Evolutionary conservation across 2,888 invertebrate genomes (phyloP), one percentile per base, ranked within the genome.

Genomic region (Ichneumoninae sp.): DNA sequence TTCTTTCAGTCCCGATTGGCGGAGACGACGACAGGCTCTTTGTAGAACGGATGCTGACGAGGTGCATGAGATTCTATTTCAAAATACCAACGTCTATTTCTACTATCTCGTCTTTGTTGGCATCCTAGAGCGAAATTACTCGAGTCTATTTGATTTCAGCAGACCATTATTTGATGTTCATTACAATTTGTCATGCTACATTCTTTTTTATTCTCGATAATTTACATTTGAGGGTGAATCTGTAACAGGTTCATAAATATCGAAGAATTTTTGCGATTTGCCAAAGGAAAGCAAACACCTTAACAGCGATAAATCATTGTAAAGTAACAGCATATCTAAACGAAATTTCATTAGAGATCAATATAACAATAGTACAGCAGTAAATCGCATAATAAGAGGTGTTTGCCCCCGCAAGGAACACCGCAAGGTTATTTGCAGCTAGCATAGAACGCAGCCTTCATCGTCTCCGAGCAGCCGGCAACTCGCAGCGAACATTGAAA

Each of bases 1-100:
- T 57, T 44, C 57, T 57, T 57, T 63, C 16, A 40, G 57, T 73
- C 22, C 57, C 57, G 71, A 73, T 73, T 73, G 71, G 71, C 57
- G 30, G 71, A 60, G 57, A 22, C 40, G 50, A 33, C 71, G 26
- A 22, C 44, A 26, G 26, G 57, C 57, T 73, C 71, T 57, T 22
- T 40, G 36, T 57, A 73, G 71, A 44, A 73, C 44, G 57, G 57
- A 60, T 73, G 57, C 73, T 60, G 73, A 73, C 73, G 73, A 73
- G 57, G 60, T 44, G 73, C 60, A 40, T 73, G 57, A 44, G 22
- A 73, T 73, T 63, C 73, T 57, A 47, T 73, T 73, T 57, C 73
- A 60, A 73, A 73, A 60, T 73, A 73, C 73, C 73, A 26, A 40
- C 57, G 22, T 44, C 57, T 57, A 73, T 73, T 73, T 60, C 8